Evolutionary conservation across 1,140 invertebrate genomes (phyloP).

Genomic region (Lamellibrachia luymesi): DNA sequence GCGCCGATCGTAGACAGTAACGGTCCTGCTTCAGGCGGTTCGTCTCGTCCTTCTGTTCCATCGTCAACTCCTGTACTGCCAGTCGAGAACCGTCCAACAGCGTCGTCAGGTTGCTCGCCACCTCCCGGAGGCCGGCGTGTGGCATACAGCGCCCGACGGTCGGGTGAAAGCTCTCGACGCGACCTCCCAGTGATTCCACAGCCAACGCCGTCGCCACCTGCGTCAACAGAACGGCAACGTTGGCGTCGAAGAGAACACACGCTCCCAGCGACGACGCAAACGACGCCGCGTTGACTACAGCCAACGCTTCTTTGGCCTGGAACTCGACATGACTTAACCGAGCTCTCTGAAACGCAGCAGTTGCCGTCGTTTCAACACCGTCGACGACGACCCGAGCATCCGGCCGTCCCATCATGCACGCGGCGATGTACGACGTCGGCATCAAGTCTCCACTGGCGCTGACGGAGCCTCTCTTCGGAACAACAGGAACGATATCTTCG

Average conservation of each 20-base stretch:
- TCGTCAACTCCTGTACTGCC: not conserved
- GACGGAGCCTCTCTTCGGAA: conserved; percentile 24
- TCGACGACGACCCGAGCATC: conserved; percentile 6
- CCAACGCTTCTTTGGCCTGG: conserved; percentile 25
- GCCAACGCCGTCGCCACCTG: conserved; percentile 24
- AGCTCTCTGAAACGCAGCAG: conserved; percentile 6
- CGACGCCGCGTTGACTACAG: conserved; percentile 25
- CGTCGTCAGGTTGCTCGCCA: conserved; percentile 9
- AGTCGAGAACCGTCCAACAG: conserved; percentile 22
- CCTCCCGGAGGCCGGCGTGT: conserved; percentile 22
- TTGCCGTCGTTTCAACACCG: conserved; percentile 7
- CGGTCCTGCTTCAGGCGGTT: conserved; percentile 21
- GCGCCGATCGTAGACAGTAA: conserved; percentile 19
- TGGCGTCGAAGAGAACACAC: conserved; percentile 20
- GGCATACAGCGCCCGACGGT: conserved; percentile 22
- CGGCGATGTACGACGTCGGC: conserved; percentile 29
- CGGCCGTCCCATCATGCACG: conserved; percentile 25
- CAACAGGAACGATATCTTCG: conserved; percentile 24
- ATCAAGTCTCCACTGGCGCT: conserved; percentile 28
- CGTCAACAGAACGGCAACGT: conserved; percentile 16
- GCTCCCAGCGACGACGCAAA: conserved; percentile 25
- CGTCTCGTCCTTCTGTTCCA: not conserved
- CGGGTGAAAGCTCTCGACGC: conserved; percentile 27
- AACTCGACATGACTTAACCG: conserved; percentile 20
- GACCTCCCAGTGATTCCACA: conserved; percentile 22